These are phyloP conservation scores for Holothuria leucospilota DNA, from an alignment of 53 echinoderm and acorn worm genomes.

Conservation along the genomic window DNA sequence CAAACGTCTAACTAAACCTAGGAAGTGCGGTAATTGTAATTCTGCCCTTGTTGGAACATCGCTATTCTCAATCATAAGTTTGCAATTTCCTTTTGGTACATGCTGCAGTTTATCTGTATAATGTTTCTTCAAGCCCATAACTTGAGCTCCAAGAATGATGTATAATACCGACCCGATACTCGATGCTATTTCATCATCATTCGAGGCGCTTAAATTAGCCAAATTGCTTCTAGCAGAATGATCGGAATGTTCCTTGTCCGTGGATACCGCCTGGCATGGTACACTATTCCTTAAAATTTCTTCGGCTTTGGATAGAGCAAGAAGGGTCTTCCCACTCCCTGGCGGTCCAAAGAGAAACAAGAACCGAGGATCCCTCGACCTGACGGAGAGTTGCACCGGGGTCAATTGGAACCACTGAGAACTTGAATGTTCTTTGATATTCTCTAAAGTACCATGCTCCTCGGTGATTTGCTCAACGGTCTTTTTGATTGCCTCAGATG, in stretches of 20 bases:
- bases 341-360: neutral
- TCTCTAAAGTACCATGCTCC: neutral
- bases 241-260: neutral
- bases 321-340: constrained; percentile 3
- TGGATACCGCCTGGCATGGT: neutral
- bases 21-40: neutral
- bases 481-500: neutral
- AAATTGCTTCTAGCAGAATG: constrained; percentile 1
- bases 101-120: neutral
- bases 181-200: neutral
- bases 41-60: neutral
- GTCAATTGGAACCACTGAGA: too few species aligned
- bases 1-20: neutral
- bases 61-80: neutral
- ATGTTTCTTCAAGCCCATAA: neutral
- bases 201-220: neutral
- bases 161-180: neutral
- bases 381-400: neutral
- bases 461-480: constrained; percentile 9
- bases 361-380: neutral
- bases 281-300: neutral
- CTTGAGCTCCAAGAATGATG: neutral
- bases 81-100: neutral
- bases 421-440: neutral
- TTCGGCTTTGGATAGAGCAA: neutral